A percentile compares a stretch with the other conserved stretches of the same genome.
These are phyloP conservation scores for Erynnis tages DNA, from an alignment of 2,888 invertebrate species.

Conservation along the genomic window DNA sequence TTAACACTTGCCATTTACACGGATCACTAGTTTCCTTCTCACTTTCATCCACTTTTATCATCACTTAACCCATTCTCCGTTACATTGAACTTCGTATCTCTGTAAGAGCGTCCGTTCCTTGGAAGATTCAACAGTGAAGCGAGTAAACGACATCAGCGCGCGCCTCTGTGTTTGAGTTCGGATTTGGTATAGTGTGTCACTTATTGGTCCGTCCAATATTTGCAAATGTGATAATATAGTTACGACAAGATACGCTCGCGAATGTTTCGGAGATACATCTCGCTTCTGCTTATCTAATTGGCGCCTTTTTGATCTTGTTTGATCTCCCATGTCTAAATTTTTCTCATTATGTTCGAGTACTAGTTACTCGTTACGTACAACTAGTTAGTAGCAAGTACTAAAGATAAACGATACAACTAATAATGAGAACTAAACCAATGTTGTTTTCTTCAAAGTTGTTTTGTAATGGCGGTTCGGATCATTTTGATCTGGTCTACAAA, in stretches of 20 bases:
- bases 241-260: slow-evolving; percentile 23
- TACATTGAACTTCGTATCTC: not conserved
- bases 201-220: slow-evolving; percentile 47
- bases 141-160: not conserved
- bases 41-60: too few relatives aligned
- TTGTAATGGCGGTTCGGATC: too few relatives aligned
- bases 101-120: not conserved
- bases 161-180: slow-evolving; percentile 6
- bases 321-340: not conserved
- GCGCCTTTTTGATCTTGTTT: not conserved
- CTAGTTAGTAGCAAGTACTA: too few relatives aligned
- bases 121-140: not conserved
- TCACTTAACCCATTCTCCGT: slow-evolving; percentile 13
- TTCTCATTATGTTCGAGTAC: too few relatives aligned
- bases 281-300: slow-evolving; percentile 3
- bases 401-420: too few relatives aligned
- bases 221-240: slow-evolving; percentile 51
- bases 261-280: slow-evolving; percentile 12
- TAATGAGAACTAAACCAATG: too few relatives aligned
- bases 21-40: too few relatives aligned
- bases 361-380: too few relatives aligned
- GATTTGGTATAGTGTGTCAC: slow-evolving; percentile 29
- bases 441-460: too few relatives aligned
- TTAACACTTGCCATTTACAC: too few relatives aligned
- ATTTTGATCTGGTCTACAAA: too few relatives aligned